Percentiles rank a stretch among this genome's conserved stretches.
These are phyloP conservation scores for Tenebrosternarchus preto DNA, from an alignment of 2,113 vertebrate species.

Conservation along the genomic window DNA sequence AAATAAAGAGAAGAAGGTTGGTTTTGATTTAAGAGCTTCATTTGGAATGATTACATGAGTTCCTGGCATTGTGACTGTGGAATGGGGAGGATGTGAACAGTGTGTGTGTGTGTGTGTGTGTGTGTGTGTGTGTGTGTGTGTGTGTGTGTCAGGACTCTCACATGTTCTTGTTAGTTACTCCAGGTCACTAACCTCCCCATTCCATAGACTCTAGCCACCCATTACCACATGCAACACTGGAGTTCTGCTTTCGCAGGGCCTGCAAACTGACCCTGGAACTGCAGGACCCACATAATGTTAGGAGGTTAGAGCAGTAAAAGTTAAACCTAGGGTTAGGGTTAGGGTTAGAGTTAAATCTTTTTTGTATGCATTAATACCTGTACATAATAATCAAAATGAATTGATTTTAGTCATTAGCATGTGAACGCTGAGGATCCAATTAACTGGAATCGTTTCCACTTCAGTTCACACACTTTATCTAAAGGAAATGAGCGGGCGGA, in stretches of 20 bases:
- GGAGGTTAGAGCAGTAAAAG: background rate
- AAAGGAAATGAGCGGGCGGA: background rate
- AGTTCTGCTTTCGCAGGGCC: conserved; percentile 2
- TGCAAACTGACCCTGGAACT: conserved; percentile 29
- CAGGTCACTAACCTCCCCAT: conserved; percentile 36
- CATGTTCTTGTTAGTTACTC: conserved; percentile 32
- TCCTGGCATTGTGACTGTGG: conserved; percentile 48
- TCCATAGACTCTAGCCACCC: conserved; percentile 11
- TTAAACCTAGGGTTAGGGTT: no score
- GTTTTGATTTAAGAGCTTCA: conserved; percentile 41
- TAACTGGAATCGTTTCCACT: no score
- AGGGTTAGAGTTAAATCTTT: no score
- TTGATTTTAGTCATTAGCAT: no score
- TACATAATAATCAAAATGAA: no score
- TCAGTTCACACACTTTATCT: no score
- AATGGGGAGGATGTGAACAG: conserved; percentile 32
- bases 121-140: conserved; percentile 21
- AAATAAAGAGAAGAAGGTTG: background rate
- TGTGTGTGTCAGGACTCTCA: conserved; percentile 11
- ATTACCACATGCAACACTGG: conserved; percentile 34
- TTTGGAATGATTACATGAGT: conserved; percentile 42
- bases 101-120: conserved; percentile 2
- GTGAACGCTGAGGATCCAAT: no score
- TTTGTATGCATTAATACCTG: no score
- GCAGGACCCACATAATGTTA: background rate